Evolutionary conservation across 2,888 invertebrate genomes (phyloP).

Genomic region (Pheosia tremula): DNA sequence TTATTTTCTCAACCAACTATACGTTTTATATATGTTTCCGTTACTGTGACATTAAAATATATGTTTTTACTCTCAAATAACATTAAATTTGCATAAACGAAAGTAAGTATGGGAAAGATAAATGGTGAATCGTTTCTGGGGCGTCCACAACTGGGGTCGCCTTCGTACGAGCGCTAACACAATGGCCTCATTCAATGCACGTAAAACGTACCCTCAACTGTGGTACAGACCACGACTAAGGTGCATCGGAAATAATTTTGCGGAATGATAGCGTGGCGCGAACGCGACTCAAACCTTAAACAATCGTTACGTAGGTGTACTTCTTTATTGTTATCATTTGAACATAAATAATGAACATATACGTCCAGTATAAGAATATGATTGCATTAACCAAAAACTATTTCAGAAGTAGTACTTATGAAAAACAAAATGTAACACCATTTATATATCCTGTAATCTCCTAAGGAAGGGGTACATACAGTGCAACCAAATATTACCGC

Average conservation of each 20-base stretch:
- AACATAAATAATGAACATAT: slow-evolving; percentile 7
- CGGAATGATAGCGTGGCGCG: slow-evolving; percentile 6
- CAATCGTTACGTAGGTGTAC: slow-evolving; percentile 5
- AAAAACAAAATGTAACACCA: no score
- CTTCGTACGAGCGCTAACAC: slow-evolving; percentile 11
- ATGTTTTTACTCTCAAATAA: no score
- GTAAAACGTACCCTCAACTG: slow-evolving; percentile 7
- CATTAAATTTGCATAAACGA: no score
- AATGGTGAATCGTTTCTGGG: no score
- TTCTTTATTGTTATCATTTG: slow-evolving; percentile 11
- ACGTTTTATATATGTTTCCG: no score
- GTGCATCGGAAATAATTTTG: slow-evolving; percentile 15
- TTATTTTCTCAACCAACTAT: no score
- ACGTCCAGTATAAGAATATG: slow-evolving; percentile 13
- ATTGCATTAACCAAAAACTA: slow-evolving; percentile 13
- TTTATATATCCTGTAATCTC: no score
- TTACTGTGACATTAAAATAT: no score
- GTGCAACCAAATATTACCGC: no score
- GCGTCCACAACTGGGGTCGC: background rate
- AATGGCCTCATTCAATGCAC: slow-evolving; percentile 21
- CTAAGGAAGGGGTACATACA: no score
- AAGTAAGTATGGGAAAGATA: no score
- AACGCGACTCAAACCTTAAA: slow-evolving; percentile 6
- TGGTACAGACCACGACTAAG: slow-evolving; percentile 10
- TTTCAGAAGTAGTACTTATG: slow-evolving; percentile 14